Percentiles rank a stretch among this genome's conserved stretches.
phyloP scores from a whole-genome alignment of 2,113 vertebrate species.

The Falcunculus frontatus region DNA sequence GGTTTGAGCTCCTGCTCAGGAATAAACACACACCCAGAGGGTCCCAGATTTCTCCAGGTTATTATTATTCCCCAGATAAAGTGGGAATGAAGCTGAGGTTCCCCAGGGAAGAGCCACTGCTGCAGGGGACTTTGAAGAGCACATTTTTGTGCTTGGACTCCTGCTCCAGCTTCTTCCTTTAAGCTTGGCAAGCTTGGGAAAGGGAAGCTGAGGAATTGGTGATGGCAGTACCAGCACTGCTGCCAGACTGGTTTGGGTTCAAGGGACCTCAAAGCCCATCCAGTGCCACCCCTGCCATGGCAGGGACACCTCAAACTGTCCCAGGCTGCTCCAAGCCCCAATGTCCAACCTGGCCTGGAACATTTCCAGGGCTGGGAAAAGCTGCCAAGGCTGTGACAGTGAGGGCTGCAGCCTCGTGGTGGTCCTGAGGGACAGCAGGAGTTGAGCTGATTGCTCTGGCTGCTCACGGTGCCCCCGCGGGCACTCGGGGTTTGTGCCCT shows the following conservation, averaged over 20 bases:
- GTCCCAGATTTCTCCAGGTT: background rate
- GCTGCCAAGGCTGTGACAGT: background rate
- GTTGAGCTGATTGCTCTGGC: background rate
- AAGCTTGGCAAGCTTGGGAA: background rate
- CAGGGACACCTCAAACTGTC: background rate
- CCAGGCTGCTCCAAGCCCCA: background rate
- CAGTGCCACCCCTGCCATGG: background rate
- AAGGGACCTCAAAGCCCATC: accelerated
- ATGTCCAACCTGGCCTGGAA: background rate
- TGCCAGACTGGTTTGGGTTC: background rate
- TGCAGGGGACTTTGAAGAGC: background rate
- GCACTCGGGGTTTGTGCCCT: background rate
- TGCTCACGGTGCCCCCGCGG: background rate
- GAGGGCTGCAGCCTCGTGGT: accelerated
- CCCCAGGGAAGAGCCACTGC: background rate
- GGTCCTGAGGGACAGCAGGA: background rate
- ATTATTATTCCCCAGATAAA: too few relatives aligned
- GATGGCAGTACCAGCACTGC: background rate
- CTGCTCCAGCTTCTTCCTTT: background rate
- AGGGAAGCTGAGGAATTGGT: background rate
- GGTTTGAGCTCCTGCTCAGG: background rate
- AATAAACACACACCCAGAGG: accelerated
- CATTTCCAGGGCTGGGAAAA: background rate
- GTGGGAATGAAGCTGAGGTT: background rate
- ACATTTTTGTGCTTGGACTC: background rate